phyloP scores from a whole-genome alignment of 2,888 invertebrate species.

The Drosophila stalkeri region DNA sequence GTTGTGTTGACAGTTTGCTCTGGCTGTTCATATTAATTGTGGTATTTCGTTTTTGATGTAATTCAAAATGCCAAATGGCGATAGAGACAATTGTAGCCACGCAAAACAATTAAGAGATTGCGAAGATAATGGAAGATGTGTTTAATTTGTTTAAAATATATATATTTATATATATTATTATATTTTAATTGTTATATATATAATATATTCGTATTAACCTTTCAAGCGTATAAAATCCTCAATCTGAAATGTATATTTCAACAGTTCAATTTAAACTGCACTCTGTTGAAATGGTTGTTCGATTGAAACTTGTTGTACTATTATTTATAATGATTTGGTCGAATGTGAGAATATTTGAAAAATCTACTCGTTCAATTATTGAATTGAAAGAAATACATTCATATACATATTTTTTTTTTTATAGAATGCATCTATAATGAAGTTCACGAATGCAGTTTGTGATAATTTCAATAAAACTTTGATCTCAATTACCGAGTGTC shows the following conservation, averaged over 20 bases:
- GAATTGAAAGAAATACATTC: too few species aligned
- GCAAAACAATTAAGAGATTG: background rate
- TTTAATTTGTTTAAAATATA: too few species aligned
- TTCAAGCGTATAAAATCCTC: background rate
- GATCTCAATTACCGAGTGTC: slow-evolving; percentile 15
- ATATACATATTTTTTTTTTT: background rate
- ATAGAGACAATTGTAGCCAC: background rate
- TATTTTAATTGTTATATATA: too few species aligned
- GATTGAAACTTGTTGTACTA: background rate
- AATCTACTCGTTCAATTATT: background rate
- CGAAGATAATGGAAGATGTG: background rate
- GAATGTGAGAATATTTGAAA: background rate
- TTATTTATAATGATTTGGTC: background rate
- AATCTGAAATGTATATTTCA: background rate
- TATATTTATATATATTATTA: too few species aligned
- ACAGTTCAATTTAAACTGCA: background rate
- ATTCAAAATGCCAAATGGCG: slow-evolving; percentile 17
- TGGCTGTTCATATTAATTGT: slow-evolving; percentile 72
- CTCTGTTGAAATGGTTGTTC: background rate
- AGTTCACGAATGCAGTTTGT: slow-evolving; percentile 29
- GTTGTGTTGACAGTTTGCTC: slow-evolving; percentile 72
- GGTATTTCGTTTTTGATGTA: slow-evolving; percentile 46
- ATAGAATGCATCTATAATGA: slow-evolving; percentile 21
- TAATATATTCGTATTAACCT: background rate
- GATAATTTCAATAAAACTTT: slow-evolving; percentile 8